A percentile compares a stretch with the other conserved stretches of the same genome.
These are phyloP conservation scores for Sphecodes monilicornis DNA, from an alignment of 2,888 invertebrate genomes.

Conservation along the genomic window DNA sequence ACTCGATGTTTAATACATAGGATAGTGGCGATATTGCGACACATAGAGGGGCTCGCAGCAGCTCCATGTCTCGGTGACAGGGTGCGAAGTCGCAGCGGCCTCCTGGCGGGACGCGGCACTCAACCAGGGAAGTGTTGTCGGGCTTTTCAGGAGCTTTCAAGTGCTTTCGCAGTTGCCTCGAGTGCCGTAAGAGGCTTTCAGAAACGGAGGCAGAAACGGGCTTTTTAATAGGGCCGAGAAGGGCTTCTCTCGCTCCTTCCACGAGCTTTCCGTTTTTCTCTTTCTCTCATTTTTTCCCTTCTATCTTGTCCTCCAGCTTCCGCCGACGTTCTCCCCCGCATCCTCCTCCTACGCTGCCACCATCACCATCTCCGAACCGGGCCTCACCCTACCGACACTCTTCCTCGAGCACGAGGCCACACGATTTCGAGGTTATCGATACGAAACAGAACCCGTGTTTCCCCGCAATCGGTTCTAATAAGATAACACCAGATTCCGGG, in stretches of 20 bases:
- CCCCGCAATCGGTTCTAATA: not conserved
- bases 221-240: conserved; percentile 84
- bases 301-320: conserved; percentile 68
- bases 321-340: conserved; percentile 9
- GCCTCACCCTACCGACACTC: conserved; percentile 12
- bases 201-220: conserved; percentile 84
- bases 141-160: conserved; percentile 85
- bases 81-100: conserved; percentile 81
- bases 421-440: conserved; percentile 63
- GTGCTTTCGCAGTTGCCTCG: conserved; percentile 84
- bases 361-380: conserved; percentile 14
- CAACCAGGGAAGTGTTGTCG: conserved; percentile 83
- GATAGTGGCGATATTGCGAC: conserved; percentile 80
- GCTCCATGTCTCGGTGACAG: conserved; percentile 81
- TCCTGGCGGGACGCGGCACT: conserved; percentile 82
- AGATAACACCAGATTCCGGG: not conserved
- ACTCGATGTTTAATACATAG: conserved; percentile 82
- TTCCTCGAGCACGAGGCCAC: conserved; percentile 40
- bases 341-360: not conserved
- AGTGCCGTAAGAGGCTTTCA: conserved; percentile 84
- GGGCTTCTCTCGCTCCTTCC: conserved; percentile 40
- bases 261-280: conserved; percentile 27
- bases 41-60: conserved; percentile 61
- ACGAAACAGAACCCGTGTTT: conserved; percentile 55
- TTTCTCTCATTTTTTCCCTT: conserved; percentile 45